These are phyloP conservation scores for Hydrotaea diabolus DNA, from an alignment of 2,888 invertebrate genomes.

Conservation along the genomic window DNA sequence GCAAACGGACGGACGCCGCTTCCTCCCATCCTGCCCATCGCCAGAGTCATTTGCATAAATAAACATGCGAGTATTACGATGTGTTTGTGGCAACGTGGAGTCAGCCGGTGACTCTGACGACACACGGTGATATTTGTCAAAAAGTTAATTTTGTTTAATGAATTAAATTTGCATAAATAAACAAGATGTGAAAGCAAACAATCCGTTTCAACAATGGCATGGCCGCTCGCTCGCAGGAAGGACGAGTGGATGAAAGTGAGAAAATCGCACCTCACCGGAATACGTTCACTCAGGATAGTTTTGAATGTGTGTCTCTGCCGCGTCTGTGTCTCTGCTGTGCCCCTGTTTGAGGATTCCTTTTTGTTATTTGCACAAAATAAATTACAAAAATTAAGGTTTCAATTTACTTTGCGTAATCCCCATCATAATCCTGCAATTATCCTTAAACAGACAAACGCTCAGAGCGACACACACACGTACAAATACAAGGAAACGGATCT, in stretches of 20 bases:
- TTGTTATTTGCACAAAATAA: conserved; percentile 67
- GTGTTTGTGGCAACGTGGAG: conserved; percentile 15
- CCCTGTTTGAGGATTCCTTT: conserved; percentile 47
- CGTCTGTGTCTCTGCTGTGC: not conserved
- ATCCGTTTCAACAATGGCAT: conserved; percentile 38
- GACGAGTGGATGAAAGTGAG: conserved; percentile 57
- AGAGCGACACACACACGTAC: conserved; percentile 40
- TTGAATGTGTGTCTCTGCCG: conserved; percentile 22
- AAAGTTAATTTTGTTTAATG: conserved; percentile 69
- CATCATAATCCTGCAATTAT: conserved; percentile 74
- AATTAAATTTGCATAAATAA: conserved; percentile 78
- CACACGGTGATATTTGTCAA: conserved; percentile 74
- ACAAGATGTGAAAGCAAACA: conserved; percentile 71
- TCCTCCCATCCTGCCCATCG: not conserved
- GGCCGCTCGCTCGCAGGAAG: conserved; percentile 19
- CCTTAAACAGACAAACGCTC: conserved; percentile 63
- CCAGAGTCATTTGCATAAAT: conserved; percentile 75
- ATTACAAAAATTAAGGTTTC: conserved; percentile 68
- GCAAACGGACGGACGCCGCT: too few species aligned
- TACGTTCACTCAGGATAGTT: conserved; percentile 6
- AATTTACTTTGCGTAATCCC: conserved; percentile 66
- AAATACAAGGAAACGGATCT: conserved; percentile 35
- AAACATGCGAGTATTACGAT: conserved; percentile 61
- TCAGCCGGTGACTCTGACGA: conserved; percentile 3
- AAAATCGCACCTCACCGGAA: conserved; percentile 66